Conservation (phyloP, 2,797 vertebrate species). For the Limnodromus scolopaceus region DNA sequence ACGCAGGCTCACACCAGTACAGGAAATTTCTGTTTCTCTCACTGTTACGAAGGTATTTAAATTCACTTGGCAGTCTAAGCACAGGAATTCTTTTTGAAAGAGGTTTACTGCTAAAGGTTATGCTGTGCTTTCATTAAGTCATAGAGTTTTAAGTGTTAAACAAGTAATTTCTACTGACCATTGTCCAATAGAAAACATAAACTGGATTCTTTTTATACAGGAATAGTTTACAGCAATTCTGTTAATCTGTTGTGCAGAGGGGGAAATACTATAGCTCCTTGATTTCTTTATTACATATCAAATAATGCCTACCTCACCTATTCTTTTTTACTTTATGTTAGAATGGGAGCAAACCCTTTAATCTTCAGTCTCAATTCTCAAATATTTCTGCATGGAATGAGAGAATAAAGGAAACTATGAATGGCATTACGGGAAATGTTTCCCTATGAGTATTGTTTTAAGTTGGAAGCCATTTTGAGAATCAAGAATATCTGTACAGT, state of each 20-base stretch:
- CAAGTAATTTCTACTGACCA: slow-evolving; percentile 9
- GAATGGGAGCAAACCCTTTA: slow-evolving; percentile 22
- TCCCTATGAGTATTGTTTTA: not conserved
- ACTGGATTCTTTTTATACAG: not conserved
- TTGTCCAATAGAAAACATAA: slow-evolving; percentile 31
- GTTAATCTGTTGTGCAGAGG: not conserved
- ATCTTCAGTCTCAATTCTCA: not conserved
- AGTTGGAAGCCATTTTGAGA: not conserved
- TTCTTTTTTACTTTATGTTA: not conserved
- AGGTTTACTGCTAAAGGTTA: slow-evolving; percentile 69
- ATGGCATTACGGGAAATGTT: not conserved
- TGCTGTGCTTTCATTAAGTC: slow-evolving; percentile 31
- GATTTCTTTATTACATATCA: not conserved
- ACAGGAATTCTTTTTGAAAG: slow-evolving; percentile 48
- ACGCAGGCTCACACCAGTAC: not conserved
- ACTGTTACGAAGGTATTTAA: slow-evolving; percentile 10
- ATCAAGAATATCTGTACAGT: not conserved
- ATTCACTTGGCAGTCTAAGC: slow-evolving; percentile 61
- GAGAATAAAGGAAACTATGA: not conserved
- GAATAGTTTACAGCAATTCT: not conserved
- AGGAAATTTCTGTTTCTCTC: not conserved
- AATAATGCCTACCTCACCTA: not conserved
- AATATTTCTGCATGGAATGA: not conserved
- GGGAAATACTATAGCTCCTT: not conserved
- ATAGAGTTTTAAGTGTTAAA: slow-evolving; percentile 44